Evolutionary conservation across 1,140 invertebrate genomes (phyloP).

Genomic region (Drosophila kohkoa): DNA sequence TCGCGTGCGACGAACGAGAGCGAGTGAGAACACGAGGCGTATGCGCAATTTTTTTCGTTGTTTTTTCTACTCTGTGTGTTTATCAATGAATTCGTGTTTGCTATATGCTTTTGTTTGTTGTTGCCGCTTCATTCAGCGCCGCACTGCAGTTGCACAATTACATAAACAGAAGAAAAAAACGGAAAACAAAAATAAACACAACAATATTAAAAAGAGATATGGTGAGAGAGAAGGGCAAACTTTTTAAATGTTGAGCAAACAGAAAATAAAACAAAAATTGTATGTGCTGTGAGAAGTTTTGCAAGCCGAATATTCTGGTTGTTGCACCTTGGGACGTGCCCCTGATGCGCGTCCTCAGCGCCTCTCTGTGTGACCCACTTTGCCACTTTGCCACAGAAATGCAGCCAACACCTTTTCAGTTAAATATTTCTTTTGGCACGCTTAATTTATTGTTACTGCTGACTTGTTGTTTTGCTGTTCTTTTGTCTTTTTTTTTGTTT

Average conservation of each 20-base stretch:
- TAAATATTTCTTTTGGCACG: conserved; percentile 36
- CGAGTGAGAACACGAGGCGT: conserved; percentile 24
- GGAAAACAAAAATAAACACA: background rate
- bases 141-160: conserved; percentile 66
- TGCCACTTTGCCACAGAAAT: conserved; percentile 32
- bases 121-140: conserved; percentile 34
- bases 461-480: conserved; percentile 29
- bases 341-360: background rate
- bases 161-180: conserved; percentile 52
- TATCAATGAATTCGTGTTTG: conserved; percentile 70
- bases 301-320: conserved; percentile 34
- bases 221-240: conserved; percentile 2
- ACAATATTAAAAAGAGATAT: conserved; percentile 12
- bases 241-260: background rate
- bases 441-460: conserved; percentile 45
- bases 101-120: conserved; percentile 8
- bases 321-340: conserved; percentile 49
- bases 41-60: conserved; percentile 38
- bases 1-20: conserved; percentile 14
- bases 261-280: background rate
- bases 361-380: conserved; percentile 63
- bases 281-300: too few species aligned
- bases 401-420: conserved; percentile 53
- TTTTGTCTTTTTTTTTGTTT: conserved; percentile 56
- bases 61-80: conserved; percentile 37